A percentile compares a stretch with the other conserved stretches of the same genome.
These are phyloP conservation scores for Coreius guichenoti DNA, from an alignment of 2,797 vertebrate genomes.

Conservation along the genomic window DNA sequence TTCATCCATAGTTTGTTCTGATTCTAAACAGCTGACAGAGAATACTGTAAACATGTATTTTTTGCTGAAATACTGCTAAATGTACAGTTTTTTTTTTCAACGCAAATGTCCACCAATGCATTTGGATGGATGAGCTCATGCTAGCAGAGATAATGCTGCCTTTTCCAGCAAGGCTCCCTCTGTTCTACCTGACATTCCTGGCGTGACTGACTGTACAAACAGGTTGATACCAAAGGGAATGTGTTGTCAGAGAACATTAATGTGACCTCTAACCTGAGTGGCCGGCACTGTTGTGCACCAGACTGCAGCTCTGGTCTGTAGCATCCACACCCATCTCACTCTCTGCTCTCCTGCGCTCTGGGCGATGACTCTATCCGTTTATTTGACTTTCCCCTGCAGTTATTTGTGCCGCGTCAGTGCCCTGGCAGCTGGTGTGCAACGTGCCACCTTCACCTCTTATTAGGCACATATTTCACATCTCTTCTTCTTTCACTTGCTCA, in stretches of 20 bases:
- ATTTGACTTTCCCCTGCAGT: constrained; percentile 57
- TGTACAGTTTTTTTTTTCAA: neutral
- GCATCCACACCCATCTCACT: constrained; percentile 41
- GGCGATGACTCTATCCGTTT: constrained; percentile 47
- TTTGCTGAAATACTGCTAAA: neutral
- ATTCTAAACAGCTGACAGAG: neutral
- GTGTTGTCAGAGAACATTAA: constrained; percentile 53
- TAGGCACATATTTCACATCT: constrained; percentile 56
- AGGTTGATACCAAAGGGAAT: constrained; percentile 37
- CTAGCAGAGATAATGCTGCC: neutral
- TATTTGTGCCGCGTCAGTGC: constrained; percentile 60
- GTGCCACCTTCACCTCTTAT: constrained; percentile 61
- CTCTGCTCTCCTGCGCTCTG: constrained; percentile 40
- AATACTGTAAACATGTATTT: neutral
- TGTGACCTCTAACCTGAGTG: constrained; percentile 43
- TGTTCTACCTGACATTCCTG: constrained; percentile 39
- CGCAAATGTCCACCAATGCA: neutral
- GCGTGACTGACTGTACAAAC: constrained; percentile 46
- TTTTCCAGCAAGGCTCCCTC: constrained; percentile 21
- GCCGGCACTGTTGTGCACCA: constrained; percentile 2
- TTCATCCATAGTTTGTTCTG: neutral
- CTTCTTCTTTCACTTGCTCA: constrained; percentile 17
- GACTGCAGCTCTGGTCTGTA: constrained; percentile 39
- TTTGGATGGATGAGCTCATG: constrained; percentile 28
- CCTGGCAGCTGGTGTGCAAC: constrained; percentile 55